Conservation (phyloP, 2,113 vertebrate species). For the Probosciger aterrimus region DNA sequence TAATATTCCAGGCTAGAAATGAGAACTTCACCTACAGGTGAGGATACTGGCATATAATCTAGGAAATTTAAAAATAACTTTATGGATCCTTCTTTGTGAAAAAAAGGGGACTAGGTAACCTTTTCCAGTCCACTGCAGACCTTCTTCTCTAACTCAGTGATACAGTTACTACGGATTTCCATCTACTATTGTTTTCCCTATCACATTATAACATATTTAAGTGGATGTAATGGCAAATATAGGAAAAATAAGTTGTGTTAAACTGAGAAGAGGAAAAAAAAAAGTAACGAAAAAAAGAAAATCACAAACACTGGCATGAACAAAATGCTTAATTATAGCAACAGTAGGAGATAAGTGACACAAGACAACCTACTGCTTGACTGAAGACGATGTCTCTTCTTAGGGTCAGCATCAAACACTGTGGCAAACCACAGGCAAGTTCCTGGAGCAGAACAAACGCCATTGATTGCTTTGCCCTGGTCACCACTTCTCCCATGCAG, state of each 20-base stretch:
- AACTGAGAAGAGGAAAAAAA: background rate
- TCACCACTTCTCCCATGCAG: conserved; percentile 89
- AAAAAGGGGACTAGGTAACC: background rate
- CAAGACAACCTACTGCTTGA: conserved; percentile 86
- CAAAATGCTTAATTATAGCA: background rate
- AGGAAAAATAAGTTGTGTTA: background rate
- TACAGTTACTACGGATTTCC: background rate
- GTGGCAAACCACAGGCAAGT: conserved; percentile 88
- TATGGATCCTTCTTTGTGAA: background rate
- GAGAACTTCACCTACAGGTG: background rate
- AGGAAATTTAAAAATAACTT: background rate
- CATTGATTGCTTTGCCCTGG: conserved; percentile 89
- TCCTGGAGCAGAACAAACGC: conserved; percentile 95
- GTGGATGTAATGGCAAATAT: background rate
- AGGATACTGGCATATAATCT: background rate
- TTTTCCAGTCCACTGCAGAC: background rate
- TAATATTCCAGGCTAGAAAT: background rate
- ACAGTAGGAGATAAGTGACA: background rate
- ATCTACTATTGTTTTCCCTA: background rate
- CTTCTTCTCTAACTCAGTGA: background rate
- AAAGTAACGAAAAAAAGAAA: background rate
- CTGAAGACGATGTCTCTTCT: conserved; percentile 94
- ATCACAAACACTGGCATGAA: background rate
- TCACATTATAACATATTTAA: background rate
- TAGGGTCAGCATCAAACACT: conserved; percentile 87